phyloP scores from a whole-genome alignment of 2,797 vertebrate genomes.

The Neopelma chrysocephalum region DNA sequence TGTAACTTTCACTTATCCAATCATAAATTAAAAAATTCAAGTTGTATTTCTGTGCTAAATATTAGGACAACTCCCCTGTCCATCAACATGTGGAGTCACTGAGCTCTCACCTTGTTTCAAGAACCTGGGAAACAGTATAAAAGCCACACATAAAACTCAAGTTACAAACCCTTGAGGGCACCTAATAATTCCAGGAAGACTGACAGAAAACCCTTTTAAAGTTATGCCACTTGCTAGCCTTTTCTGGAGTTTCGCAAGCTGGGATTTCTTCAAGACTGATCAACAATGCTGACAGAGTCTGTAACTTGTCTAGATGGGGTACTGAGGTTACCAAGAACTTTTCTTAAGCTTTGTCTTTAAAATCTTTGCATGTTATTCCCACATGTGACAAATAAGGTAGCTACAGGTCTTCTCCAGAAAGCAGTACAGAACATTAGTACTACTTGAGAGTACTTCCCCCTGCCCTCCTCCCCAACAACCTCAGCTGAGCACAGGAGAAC shows the following conservation, averaged over 20 bases:
- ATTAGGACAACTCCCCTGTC: not conserved
- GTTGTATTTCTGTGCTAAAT: not conserved
- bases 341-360: not conserved
- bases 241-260: slow-evolving; percentile 21
- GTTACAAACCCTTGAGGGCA: slow-evolving; percentile 25
- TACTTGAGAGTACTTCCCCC: not conserved
- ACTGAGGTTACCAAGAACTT: not conserved
- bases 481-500: not conserved
- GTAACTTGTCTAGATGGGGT: not conserved
- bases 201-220: slow-evolving; percentile 29
- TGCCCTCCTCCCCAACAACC: not conserved
- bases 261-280: slow-evolving; percentile 17
- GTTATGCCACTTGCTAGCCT: not conserved
- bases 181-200: slow-evolving; percentile 32
- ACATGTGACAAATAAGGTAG: not conserved
- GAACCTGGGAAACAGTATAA: not conserved
- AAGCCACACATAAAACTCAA: not conserved
- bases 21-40: not conserved
- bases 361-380: not conserved
- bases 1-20: not conserved
- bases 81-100: not conserved
- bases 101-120: not conserved
- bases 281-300: not conserved
- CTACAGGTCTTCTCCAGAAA: not conserved
- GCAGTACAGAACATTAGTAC: not conserved